Percentiles rank a stretch among this genome's conserved stretches.
Evolutionary conservation across 2,113 vertebrate genomes (phyloP).

Genomic region (Benitochromis conjunctus): DNA sequence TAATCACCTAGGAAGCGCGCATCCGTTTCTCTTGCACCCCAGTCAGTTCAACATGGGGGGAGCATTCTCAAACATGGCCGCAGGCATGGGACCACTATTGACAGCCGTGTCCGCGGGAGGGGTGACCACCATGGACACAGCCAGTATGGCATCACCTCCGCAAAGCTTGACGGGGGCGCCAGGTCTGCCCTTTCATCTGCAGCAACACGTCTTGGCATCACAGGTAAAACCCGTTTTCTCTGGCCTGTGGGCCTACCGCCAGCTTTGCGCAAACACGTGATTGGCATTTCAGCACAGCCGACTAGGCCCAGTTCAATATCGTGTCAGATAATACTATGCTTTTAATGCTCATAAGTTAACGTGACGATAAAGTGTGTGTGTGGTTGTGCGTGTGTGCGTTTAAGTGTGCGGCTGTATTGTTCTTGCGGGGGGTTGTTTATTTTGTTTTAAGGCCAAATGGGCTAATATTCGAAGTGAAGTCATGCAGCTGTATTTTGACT

Average conservation of each 20-base stretch:
- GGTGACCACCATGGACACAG: slow-evolving; percentile 83
- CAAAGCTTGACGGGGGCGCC: slow-evolving; percentile 84
- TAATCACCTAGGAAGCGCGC: slow-evolving; percentile 83
- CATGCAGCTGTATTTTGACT: neutral
- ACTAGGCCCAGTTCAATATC: neutral
- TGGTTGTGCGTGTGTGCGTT: neutral
- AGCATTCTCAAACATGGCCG: slow-evolving; percentile 92
- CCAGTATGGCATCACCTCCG: slow-evolving; percentile 82
- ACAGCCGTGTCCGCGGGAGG: slow-evolving; percentile 89
- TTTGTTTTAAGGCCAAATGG: neutral
- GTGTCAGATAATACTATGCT: neutral
- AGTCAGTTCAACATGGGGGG: slow-evolving; percentile 95
- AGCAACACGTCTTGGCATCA: slow-evolving; percentile 94
- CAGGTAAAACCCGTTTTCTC: slow-evolving; percentile 81
- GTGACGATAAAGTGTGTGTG: neutral
- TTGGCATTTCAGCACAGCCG: neutral
- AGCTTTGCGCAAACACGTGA: neutral
- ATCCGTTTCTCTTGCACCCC: slow-evolving; percentile 92
- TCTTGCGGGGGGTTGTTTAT: neutral
- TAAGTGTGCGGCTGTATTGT: neutral
- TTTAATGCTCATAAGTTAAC: neutral
- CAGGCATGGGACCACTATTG: slow-evolving; percentile 90
- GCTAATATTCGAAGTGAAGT: neutral
- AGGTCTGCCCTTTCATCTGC: slow-evolving; percentile 91
- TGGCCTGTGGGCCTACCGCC: neutral